These are phyloP conservation scores for Battus philenor DNA, from an alignment of 1,140 invertebrate genomes.

Conservation along the genomic window DNA sequence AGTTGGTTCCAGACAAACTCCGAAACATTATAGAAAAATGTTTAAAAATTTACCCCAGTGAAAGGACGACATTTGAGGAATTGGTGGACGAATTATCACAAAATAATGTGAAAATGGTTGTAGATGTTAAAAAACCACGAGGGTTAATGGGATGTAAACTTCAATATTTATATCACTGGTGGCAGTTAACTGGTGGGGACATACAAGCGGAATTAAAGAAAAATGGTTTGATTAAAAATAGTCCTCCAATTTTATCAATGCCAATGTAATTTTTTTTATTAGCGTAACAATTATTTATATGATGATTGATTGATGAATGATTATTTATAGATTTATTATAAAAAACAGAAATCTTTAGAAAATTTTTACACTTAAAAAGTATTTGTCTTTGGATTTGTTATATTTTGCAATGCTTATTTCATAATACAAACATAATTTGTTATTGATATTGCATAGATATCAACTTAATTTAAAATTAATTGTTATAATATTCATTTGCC, in stretches of 20 bases:
- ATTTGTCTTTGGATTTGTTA: no score
- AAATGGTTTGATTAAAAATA: slow-evolving; percentile 91
- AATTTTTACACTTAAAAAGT: no score
- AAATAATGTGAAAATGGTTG: slow-evolving; percentile 39
- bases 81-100: slow-evolving; percentile 73
- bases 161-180: slow-evolving; percentile 93
- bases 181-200: slow-evolving; percentile 96
- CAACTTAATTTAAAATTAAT: no score
- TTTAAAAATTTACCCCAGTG: slow-evolving; percentile 80
- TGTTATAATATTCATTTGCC: no score
- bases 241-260: slow-evolving; percentile 85
- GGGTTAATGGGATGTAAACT: slow-evolving; percentile 80
- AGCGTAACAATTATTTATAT: no score
- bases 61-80: slow-evolving; percentile 78
- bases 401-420: no score
- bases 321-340: no score
- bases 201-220: slow-evolving; percentile 92
- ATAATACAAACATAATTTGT: no score
- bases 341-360: no score
- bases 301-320: no score
- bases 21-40: slow-evolving; percentile 82
- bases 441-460: no score
- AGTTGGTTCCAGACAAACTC: slow-evolving; percentile 79
- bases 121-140: slow-evolving; percentile 55
- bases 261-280: slow-evolving; percentile 78